phyloP scores from a whole-genome alignment of 1,140 invertebrate species.

The Ylistrum balloti region DNA sequence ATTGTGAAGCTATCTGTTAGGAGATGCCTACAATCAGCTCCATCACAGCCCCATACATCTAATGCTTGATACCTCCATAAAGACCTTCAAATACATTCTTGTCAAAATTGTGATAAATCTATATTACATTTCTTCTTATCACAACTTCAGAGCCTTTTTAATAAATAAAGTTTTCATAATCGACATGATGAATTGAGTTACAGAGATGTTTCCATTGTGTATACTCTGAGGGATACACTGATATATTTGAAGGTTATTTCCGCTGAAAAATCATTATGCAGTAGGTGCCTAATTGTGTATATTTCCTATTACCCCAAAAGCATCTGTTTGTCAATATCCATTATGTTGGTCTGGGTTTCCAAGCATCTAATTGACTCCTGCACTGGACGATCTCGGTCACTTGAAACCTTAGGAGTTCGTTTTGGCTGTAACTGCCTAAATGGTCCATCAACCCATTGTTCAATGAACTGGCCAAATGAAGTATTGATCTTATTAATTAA shows the following conservation, averaged over 20 bases:
- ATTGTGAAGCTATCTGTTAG: neutral
- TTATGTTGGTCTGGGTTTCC: slow-evolving; percentile 14
- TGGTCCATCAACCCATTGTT: slow-evolving; percentile 9
- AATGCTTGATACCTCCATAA: neutral
- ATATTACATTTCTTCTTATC: neutral
- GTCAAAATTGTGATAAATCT: neutral
- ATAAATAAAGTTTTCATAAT: neutral
- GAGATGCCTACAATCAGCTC: neutral
- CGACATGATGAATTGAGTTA: neutral
- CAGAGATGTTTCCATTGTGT: neutral
- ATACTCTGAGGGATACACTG: neutral
- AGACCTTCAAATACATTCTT: neutral
- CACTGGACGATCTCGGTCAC: neutral
- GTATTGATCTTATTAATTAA: slow-evolving; percentile 17
- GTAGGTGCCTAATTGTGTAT: neutral
- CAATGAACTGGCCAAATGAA: slow-evolving; percentile 17
- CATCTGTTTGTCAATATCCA: slow-evolving; percentile 38
- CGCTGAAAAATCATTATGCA: slow-evolving; percentile 9
- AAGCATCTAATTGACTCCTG: slow-evolving; percentile 32
- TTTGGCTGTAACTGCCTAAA: slow-evolving; percentile 17
- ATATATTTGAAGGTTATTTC: neutral
- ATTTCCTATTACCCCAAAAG: slow-evolving; percentile 5
- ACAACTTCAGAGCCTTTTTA: neutral
- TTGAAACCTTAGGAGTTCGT: neutral
- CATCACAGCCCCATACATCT: neutral